phyloP scores from a whole-genome alignment of 2,113 vertebrate genomes.

The Cyanoderma ruficeps region DNA sequence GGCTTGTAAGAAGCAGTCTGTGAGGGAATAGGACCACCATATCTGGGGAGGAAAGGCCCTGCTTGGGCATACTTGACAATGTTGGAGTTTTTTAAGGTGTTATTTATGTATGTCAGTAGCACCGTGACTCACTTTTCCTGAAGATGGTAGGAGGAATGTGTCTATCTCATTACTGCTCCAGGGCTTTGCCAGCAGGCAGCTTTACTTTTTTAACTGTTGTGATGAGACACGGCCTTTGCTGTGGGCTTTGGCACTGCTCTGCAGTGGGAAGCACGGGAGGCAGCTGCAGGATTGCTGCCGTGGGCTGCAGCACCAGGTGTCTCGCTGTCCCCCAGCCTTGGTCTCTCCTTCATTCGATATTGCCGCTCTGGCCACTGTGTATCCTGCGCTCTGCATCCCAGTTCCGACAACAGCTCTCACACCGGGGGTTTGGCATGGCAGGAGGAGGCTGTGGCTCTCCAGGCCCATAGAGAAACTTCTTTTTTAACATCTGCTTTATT shows the following conservation, averaged over 20 bases:
- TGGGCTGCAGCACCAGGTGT: background rate
- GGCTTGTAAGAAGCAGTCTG: background rate
- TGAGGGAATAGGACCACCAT: background rate
- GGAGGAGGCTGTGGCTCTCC: background rate
- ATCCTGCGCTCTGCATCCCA: background rate
- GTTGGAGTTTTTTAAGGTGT: background rate
- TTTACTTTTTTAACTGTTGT: background rate
- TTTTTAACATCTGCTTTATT: constrained; percentile 3
- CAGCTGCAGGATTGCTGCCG: background rate
- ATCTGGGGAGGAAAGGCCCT: background rate
- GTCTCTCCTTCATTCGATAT: background rate
- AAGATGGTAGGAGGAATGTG: background rate
- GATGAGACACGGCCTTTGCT: background rate
- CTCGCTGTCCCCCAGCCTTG: background rate
- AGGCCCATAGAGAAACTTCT: background rate
- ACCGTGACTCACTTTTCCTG: background rate
- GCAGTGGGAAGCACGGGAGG: background rate
- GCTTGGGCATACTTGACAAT: background rate
- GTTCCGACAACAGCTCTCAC: background rate
- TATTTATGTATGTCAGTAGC: background rate
- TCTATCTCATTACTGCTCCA: background rate
- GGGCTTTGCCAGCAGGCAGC: background rate
- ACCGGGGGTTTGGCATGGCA: background rate
- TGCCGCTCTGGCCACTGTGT: background rate
- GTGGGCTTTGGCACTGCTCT: background rate